A percentile compares a stretch with the other conserved stretches of the same genome.
Conservation (phyloP, 64 coral and sea anemone species). For the Actinia tenebrosa region DNA sequence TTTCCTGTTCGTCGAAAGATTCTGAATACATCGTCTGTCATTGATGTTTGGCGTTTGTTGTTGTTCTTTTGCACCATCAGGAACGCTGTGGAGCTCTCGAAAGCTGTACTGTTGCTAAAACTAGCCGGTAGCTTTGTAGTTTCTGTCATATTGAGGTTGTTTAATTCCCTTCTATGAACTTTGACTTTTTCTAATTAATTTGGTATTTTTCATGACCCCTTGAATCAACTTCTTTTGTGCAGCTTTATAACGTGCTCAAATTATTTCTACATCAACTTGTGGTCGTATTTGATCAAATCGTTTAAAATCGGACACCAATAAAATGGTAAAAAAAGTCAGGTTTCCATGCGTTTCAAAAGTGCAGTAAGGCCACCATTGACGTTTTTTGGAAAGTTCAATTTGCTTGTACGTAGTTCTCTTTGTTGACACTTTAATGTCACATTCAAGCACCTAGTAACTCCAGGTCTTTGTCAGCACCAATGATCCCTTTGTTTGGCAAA, state of each 20-base stretch:
- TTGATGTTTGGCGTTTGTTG: conserved; percentile 30
- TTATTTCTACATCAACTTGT: not conserved
- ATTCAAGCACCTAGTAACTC: not conserved
- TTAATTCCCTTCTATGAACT: not conserved
- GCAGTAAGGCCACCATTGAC: too few relatives aligned
- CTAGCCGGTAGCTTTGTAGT: conserved; percentile 11
- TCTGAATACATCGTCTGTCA: conserved; percentile 54
- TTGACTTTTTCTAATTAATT: not conserved
- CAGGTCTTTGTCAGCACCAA: not conserved
- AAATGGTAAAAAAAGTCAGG: too few relatives aligned
- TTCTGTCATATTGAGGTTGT: not conserved
- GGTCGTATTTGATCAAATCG: too few relatives aligned
- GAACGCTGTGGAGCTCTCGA: conserved; percentile 49
- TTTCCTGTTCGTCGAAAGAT: conserved; percentile 55
- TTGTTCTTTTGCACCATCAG: conserved; percentile 54
- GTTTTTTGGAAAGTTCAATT: not conserved
- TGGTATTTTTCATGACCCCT: not conserved
- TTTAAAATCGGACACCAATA: too few relatives aligned
- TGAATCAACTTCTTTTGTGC: not conserved
- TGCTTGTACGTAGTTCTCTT: not conserved
- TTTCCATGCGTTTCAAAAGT: too few relatives aligned
- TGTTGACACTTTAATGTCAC: not conserved
- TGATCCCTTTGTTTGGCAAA: not conserved
- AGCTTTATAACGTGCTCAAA: not conserved
- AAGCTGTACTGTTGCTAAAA: conserved; percentile 8